phyloP scores from a whole-genome alignment of 2,888 invertebrate species.

The Norana najaformis region DNA sequence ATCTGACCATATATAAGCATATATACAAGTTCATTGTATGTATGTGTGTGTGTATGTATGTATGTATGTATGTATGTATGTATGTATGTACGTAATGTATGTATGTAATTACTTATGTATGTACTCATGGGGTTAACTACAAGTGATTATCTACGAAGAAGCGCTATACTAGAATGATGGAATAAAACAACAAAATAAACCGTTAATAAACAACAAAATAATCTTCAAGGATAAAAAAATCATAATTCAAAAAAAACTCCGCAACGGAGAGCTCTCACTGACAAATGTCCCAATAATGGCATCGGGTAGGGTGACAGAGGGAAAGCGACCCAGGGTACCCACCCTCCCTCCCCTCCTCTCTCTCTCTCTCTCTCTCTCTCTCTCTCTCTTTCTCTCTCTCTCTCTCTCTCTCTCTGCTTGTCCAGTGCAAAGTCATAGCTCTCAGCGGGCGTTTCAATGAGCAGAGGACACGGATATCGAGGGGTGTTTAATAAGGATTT shows the following conservation, averaged over 20 bases:
- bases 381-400: not conserved
- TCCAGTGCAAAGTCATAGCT: not conserved
- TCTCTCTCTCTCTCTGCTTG: no score
- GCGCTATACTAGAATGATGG: not conserved
- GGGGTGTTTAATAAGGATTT: not conserved
- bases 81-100: no score
- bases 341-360: not conserved
- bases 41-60: no score
- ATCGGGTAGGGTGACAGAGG: not conserved
- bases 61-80: no score
- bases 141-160: no score
- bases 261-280: not conserved
- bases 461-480: fast-evolving
- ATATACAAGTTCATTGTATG: no score
- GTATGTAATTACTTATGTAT: no score
- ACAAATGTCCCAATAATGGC: not conserved
- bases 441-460: not conserved
- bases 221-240: not conserved
- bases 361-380: not conserved
- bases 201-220: not conserved
- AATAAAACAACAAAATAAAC: not conserved
- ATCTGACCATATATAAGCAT: no score
- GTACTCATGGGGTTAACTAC: no score
- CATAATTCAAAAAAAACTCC: not conserved
- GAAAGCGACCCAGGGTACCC: not conserved